Evolutionary conservation across 2,888 invertebrate species (phyloP).

Genomic region (Pristionchus exspectatus): DNA sequence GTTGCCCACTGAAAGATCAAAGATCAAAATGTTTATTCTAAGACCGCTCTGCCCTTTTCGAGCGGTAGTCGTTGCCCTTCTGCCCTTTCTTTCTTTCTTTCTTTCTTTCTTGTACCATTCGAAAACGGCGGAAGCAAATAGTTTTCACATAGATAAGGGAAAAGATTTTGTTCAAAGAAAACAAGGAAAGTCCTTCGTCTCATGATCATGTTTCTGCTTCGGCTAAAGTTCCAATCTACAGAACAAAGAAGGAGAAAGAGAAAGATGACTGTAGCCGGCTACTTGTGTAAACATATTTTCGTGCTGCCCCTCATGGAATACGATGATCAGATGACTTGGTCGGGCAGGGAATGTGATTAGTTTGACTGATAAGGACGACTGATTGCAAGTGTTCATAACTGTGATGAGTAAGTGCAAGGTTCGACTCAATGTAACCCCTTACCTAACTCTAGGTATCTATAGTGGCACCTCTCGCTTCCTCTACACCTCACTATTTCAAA

Average conservation of each 20-base stretch:
- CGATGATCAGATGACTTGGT: background rate
- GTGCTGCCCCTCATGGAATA: background rate
- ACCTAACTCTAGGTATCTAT: no score
- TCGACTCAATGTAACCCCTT: no score
- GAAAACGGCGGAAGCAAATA: no score
- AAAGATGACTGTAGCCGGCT: background rate
- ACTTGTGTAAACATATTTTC: slow-evolving; percentile 19
- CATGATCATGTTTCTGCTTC: background rate
- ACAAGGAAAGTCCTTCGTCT: background rate
- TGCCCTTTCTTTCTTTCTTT: background rate
- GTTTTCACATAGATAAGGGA: no score
- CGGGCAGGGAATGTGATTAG: background rate
- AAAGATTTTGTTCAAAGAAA: background rate
- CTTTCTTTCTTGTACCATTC: no score
- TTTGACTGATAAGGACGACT: background rate
- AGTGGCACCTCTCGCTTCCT: background rate
- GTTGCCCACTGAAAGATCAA: slow-evolving; percentile 87
- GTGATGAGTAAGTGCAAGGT: background rate
- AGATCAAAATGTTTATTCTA: no score
- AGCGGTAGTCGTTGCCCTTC: background rate
- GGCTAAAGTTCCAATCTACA: no score
- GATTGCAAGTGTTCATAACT: background rate
- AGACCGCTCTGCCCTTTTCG: no score
- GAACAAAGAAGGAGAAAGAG: background rate
- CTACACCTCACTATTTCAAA: background rate